Percentiles rank a stretch among this genome's conserved stretches.
phyloP scores from a whole-genome alignment of 2,113 vertebrate species.

The Hippocampus mohnikei region DNA sequence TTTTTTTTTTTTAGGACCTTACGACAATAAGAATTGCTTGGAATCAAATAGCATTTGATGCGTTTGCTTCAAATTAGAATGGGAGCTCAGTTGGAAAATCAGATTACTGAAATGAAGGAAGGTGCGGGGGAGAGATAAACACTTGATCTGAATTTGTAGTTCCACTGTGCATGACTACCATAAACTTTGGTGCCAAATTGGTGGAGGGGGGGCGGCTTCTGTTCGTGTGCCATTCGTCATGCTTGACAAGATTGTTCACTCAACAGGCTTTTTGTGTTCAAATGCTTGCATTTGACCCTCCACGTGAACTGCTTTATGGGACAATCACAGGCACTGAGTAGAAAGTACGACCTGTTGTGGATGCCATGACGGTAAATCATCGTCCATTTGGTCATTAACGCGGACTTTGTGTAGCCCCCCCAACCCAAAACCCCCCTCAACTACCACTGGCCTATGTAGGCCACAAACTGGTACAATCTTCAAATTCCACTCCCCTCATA shows the following conservation, averaged over 20 bases:
- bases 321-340: constrained; percentile 46
- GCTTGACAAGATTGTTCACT: constrained; percentile 36
- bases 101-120: not conserved
- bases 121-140: not conserved
- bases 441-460: constrained; percentile 36
- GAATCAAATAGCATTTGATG: too few relatives aligned
- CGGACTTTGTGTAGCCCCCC: constrained; percentile 21
- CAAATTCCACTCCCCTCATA: constrained; percentile 23
- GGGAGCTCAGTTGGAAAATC: not conserved
- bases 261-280: constrained; percentile 49
- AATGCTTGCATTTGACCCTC: constrained; percentile 47
- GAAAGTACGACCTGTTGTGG: constrained; percentile 46
- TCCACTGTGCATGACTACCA: not conserved
- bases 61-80: too few relatives aligned
- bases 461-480: constrained; percentile 41
- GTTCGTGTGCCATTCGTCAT: constrained; percentile 38
- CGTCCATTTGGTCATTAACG: constrained; percentile 47
- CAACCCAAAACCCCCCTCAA: too few relatives aligned
- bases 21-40: too few relatives aligned
- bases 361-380: constrained; percentile 50
- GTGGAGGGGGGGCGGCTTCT: constrained; percentile 26
- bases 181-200: constrained; percentile 5
- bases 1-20: too few relatives aligned
- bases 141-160: not conserved
- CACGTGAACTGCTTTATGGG: constrained; percentile 51